These are phyloP conservation scores for Apamea sordens DNA, from an alignment of 2,888 invertebrate genomes.

Conservation along the genomic window DNA sequence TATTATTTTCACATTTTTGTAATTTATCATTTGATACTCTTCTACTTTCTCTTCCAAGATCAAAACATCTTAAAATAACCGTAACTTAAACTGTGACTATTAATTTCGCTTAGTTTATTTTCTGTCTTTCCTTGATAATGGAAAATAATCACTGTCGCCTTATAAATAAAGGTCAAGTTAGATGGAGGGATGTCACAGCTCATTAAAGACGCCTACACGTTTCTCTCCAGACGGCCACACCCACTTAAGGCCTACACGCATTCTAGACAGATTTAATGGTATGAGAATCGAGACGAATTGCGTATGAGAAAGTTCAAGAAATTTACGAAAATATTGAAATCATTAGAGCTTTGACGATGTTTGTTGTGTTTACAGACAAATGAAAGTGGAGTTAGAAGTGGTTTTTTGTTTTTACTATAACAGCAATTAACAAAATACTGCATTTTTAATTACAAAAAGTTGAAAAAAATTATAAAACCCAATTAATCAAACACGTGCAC, in stretches of 20 bases:
- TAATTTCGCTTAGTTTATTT: conserved; percentile 16
- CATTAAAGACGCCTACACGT: conserved; percentile 78
- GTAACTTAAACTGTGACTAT: not conserved
- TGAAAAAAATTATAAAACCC: not conserved
- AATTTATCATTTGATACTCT: not conserved
- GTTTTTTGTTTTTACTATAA: not conserved
- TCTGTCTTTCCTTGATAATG: conserved; percentile 21
- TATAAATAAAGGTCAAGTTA: conserved; percentile 74
- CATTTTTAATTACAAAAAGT: not conserved
- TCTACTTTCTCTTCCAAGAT: not conserved
- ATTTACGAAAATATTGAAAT: not conserved
- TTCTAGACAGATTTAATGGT: conserved; percentile 72
- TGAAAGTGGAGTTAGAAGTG: not conserved
- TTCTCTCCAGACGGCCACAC: conserved; percentile 77
- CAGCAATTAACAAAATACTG: no score
- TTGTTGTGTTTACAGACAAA: not conserved
- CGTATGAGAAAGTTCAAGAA: not conserved
- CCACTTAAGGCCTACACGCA: conserved; percentile 65
- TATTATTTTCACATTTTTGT: not conserved
- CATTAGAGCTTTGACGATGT: not conserved
- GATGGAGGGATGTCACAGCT: conserved; percentile 65
- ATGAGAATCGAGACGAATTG: conserved; percentile 67
- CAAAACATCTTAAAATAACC: not conserved
- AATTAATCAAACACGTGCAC: not conserved
- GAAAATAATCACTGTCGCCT: conserved; percentile 60